Evolutionary conservation across 2,113 vertebrate genomes (phyloP).

Genomic region (Brienomyrus brachyistius): DNA sequence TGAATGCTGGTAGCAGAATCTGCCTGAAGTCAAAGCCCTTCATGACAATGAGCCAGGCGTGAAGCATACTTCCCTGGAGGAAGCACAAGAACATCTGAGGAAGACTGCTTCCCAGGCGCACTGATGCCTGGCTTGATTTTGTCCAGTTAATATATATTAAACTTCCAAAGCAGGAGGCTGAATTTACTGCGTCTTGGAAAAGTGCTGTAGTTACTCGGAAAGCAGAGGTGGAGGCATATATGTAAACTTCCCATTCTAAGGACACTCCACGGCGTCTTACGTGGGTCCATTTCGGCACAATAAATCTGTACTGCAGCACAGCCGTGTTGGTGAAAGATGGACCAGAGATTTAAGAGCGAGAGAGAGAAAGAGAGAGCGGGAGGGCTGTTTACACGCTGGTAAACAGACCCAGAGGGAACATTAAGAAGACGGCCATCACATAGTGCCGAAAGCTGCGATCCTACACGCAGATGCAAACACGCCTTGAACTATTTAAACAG

Average conservation of each 20-base stretch:
- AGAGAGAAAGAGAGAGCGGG: not conserved
- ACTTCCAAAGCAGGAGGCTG: not conserved
- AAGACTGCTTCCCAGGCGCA: not conserved
- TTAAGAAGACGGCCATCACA: not conserved
- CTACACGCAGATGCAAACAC: not conserved
- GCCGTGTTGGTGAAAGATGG: not conserved
- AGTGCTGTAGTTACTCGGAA: not conserved
- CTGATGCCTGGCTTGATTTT: not conserved
- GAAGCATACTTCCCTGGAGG: slow-evolving; percentile 5
- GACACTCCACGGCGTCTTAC: not conserved
- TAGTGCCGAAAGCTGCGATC: not conserved
- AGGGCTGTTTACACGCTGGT: slow-evolving; percentile 5
- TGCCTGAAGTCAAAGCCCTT: not conserved
- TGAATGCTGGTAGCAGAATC: not conserved
- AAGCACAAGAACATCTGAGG: slow-evolving; percentile 8
- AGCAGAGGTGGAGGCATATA: not conserved
- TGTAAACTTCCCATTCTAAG: not conserved
- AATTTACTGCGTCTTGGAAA: not conserved
- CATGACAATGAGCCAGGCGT: not conserved
- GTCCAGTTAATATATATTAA: not conserved
- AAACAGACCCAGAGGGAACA: slow-evolving; percentile 30
- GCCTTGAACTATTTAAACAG: not conserved
- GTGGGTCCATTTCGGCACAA: not conserved
- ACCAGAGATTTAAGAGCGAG: slow-evolving; percentile 23
- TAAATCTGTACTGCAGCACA: not conserved